Conservation (phyloP, 2,888 invertebrate genomes). For the Lymantria monacha region DNA sequence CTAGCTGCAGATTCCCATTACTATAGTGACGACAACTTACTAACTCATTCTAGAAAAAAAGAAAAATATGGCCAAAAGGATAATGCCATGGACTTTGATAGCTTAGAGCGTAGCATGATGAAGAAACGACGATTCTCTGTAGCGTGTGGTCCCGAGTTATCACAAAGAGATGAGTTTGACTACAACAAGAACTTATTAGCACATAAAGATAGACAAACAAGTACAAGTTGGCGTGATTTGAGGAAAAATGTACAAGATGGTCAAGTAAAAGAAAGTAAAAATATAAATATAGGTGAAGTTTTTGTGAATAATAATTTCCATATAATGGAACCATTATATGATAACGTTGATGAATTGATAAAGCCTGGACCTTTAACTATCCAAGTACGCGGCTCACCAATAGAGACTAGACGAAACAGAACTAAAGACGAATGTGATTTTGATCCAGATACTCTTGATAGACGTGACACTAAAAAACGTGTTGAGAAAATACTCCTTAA, state of each 20-base stretch:
- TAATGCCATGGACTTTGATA: constrained; percentile 60
- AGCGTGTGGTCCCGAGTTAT: constrained; percentile 71
- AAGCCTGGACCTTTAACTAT: constrained; percentile 91
- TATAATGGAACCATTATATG: constrained; percentile 78
- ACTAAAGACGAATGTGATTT: constrained; percentile 89
- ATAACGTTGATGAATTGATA: constrained; percentile 52
- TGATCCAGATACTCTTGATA: constrained; percentile 92
- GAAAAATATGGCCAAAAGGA: constrained; percentile 43
- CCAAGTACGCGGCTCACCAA: constrained; percentile 88
- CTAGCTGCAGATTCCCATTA: constrained; percentile 68
- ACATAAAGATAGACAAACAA: constrained; percentile 58
- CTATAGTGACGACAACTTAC: constrained; percentile 63
- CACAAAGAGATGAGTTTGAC: constrained; percentile 47
- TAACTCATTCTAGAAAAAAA: constrained; percentile 47
- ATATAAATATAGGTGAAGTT: constrained; percentile 84
- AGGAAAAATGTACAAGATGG: constrained; percentile 47
- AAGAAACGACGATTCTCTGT: constrained; percentile 67
- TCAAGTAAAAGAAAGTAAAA: constrained; percentile 50
- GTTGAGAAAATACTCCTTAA: constrained; percentile 82
- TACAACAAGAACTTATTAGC: constrained; percentile 43
- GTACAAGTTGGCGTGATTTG: constrained; percentile 67
- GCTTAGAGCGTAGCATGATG: constrained; percentile 58
- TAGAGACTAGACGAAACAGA: constrained; percentile 85
- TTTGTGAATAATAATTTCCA: constrained; percentile 84
- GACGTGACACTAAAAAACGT: constrained; percentile 70